Conservation (phyloP, 2,888 invertebrate genomes). For the Celastrina argiolus region DNA sequence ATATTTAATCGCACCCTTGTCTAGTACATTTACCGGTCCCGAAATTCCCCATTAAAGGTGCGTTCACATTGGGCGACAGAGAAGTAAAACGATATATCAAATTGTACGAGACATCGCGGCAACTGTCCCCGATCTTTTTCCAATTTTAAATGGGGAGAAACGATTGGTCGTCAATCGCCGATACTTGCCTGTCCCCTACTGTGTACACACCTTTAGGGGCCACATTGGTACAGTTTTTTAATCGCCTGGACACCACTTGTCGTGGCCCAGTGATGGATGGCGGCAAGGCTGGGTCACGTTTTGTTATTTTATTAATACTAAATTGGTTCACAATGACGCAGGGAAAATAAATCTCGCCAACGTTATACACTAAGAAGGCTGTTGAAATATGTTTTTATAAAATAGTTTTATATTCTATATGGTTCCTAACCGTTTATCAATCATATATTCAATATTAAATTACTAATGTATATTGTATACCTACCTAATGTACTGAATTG, state of each 20-base stretch:
- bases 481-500: no score
- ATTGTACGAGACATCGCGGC: not conserved
- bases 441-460: no score
- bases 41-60: conserved; percentile 47
- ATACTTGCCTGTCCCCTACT: not conserved
- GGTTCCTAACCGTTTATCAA: no score
- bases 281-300: conserved; percentile 62
- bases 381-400: no score
- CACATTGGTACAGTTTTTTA: conserved; percentile 60
- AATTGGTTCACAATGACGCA: conserved; percentile 71
- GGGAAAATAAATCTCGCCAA: conserved; percentile 47
- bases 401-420: no score
- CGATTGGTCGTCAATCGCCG: not conserved
- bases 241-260: conserved; percentile 71
- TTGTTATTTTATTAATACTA: conserved; percentile 78
- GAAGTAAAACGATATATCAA: not conserved
- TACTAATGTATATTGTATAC: no score
- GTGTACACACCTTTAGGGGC: conserved; percentile 24
- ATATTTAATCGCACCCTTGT: conserved; percentile 77
- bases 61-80: not conserved
- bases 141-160: not conserved
- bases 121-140: not conserved
- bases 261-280: conserved; percentile 70
- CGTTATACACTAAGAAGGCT: conserved; percentile 19
- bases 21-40: conserved; percentile 72